Conservation (phyloP, 2,797 vertebrate genomes). For the Apogon hyalosoma region DNA sequence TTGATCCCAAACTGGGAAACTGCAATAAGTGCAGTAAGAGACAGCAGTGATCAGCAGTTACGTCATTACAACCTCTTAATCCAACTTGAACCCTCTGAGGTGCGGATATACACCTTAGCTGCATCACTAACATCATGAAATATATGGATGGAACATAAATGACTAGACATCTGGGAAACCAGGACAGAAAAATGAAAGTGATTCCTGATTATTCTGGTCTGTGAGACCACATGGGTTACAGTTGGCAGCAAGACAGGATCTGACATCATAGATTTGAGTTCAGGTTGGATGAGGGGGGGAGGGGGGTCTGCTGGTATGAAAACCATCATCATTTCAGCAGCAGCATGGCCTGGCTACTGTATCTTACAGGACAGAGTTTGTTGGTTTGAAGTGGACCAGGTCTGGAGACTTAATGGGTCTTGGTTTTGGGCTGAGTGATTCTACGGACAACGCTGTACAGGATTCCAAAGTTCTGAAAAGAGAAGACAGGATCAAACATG, state of each 20-base stretch:
- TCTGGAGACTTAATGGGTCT: slow-evolving; percentile 85
- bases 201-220: slow-evolving; percentile 68
- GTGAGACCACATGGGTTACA: slow-evolving; percentile 41
- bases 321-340: slow-evolving; percentile 44
- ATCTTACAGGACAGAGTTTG: slow-evolving; percentile 60
- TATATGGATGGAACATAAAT: neutral
- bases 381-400: slow-evolving; percentile 27
- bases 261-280: slow-evolving; percentile 72
- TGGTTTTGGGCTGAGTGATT: slow-evolving; percentile 90
- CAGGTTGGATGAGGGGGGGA: slow-evolving; percentile 33
- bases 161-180: slow-evolving; percentile 22
- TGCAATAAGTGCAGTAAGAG: slow-evolving; percentile 24
- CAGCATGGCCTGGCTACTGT: slow-evolving; percentile 47
- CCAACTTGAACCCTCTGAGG: slow-evolving; percentile 14
- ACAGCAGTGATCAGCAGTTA: slow-evolving; percentile 17
- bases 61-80: slow-evolving; percentile 18
- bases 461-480: slow-evolving; percentile 90
- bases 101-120: slow-evolving; percentile 1
- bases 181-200: slow-evolving; percentile 52
- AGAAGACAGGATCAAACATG: neutral
- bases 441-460: slow-evolving; percentile 92
- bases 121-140: slow-evolving; percentile 6
- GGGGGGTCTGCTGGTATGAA: slow-evolving; percentile 64
- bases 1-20: no score
- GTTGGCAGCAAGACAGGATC: slow-evolving; percentile 75